phyloP scores from a whole-genome alignment of 2,888 invertebrate species.

The Cataglyphis cursor region DNA sequence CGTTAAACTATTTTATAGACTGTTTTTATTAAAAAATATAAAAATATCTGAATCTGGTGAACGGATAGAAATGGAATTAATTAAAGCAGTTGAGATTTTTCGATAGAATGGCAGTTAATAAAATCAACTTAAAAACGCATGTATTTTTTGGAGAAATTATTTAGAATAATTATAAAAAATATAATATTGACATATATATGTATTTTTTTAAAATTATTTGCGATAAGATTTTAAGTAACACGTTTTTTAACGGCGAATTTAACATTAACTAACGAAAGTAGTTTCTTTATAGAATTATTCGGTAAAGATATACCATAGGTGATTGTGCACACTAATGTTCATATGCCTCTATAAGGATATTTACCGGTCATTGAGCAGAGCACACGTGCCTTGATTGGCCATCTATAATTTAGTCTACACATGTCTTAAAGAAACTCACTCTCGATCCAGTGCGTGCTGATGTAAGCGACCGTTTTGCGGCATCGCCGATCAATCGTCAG shows the following conservation, averaged over 20 bases:
- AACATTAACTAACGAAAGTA: neutral
- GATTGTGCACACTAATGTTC: conserved; percentile 9
- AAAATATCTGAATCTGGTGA: neutral
- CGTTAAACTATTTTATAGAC: neutral
- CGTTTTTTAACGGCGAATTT: neutral
- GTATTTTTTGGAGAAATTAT: neutral
- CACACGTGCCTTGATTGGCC: conserved; percentile 35
- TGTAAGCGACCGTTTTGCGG: conserved; percentile 72
- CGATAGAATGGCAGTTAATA: neutral
- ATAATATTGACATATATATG: neutral
- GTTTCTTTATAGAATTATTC: neutral
- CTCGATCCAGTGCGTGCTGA: conserved; percentile 70
- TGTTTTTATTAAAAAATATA: neutral
- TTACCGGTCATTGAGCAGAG: conserved; percentile 26
- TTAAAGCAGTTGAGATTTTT: neutral
- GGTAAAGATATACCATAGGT: neutral
- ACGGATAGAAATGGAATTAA: neutral
- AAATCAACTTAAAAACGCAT: neutral
- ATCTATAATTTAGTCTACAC: conserved; percentile 27
- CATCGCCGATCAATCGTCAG: conserved; percentile 70
- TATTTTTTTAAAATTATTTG: neutral
- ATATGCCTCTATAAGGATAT: conserved; percentile 36
- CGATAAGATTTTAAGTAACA: neutral
- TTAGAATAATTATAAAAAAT: neutral
- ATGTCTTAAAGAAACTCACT: conserved; percentile 62